Evolutionary conservation across 1,140 invertebrate genomes (phyloP).

Genomic region (Monochamus saltuarius): DNA sequence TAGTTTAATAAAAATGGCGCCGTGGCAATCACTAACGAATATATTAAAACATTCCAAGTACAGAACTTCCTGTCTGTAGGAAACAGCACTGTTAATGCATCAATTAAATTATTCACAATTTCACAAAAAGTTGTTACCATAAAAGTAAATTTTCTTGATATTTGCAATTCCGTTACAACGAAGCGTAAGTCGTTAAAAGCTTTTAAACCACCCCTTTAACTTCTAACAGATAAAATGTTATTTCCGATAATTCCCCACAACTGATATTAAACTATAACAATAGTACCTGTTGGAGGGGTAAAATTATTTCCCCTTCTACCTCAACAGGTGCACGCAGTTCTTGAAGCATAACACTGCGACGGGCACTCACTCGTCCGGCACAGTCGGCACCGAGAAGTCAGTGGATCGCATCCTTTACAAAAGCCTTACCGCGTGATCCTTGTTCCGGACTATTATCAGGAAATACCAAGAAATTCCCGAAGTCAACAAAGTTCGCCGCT

Average conservation of each 20-base stretch:
- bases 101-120: too few species aligned
- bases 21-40: too few species aligned
- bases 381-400: conserved; percentile 49
- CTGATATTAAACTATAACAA: conserved; percentile 42
- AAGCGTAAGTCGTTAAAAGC: conserved; percentile 3
- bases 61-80: too few species aligned
- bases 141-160: too few species aligned
- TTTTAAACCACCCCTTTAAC: conserved; percentile 12
- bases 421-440: conserved; percentile 26
- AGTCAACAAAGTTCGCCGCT: conserved; percentile 21
- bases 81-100: too few species aligned
- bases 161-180: too few species aligned
- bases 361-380: conserved; percentile 52
- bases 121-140: too few species aligned
- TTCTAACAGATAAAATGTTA: conserved; percentile 13
- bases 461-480: background rate
- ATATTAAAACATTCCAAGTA: too few species aligned
- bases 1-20: too few species aligned
- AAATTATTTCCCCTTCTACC: conserved; percentile 45
- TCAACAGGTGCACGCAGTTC: conserved; percentile 52
- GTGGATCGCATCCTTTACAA: conserved; percentile 42
- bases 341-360: conserved; percentile 52
- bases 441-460: conserved; percentile 3
- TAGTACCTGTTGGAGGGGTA: conserved; percentile 47
- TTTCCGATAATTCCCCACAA: conserved; percentile 26